Conservation (phyloP, 2,113 vertebrate genomes). For the Lepus americanus region DNA sequence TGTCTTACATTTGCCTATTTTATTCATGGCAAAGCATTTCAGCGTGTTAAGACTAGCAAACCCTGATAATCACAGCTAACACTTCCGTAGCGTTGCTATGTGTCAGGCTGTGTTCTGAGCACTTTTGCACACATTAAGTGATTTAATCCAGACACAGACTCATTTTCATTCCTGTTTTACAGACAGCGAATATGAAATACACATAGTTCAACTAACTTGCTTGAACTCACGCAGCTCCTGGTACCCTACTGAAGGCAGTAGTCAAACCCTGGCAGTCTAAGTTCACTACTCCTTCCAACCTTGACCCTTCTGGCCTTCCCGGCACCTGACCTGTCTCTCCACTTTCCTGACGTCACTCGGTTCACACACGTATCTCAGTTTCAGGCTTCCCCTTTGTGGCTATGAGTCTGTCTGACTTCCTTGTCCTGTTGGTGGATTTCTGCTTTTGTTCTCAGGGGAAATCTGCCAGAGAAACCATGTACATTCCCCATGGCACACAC, state of each 20-base stretch:
- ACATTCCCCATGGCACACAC: not conserved
- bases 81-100: not conserved
- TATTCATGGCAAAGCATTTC: not conserved
- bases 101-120: not conserved
- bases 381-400: slow-evolving; percentile 4
- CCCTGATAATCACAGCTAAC: not conserved
- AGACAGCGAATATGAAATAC: not conserved
- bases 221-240: not conserved
- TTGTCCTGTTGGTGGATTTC: slow-evolving; percentile 62
- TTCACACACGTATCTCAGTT: not conserved
- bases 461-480: not conserved
- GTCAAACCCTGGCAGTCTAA: not conserved
- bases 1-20: not conserved
- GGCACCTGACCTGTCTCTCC: slow-evolving; percentile 8
- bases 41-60: not conserved
- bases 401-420: slow-evolving; percentile 68
- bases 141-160: not conserved
- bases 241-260: not conserved
- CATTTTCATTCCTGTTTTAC: slow-evolving; percentile 4
- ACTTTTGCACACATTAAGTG: not conserved
- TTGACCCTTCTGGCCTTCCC: not conserved
- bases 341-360: not conserved
- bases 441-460: slow-evolving; percentile 63
- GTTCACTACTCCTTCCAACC: rapidly evolving
- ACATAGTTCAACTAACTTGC: not conserved